phyloP scores from a whole-genome alignment of 2,888 invertebrate species.

The Acrocyrtus sp. region DNA sequence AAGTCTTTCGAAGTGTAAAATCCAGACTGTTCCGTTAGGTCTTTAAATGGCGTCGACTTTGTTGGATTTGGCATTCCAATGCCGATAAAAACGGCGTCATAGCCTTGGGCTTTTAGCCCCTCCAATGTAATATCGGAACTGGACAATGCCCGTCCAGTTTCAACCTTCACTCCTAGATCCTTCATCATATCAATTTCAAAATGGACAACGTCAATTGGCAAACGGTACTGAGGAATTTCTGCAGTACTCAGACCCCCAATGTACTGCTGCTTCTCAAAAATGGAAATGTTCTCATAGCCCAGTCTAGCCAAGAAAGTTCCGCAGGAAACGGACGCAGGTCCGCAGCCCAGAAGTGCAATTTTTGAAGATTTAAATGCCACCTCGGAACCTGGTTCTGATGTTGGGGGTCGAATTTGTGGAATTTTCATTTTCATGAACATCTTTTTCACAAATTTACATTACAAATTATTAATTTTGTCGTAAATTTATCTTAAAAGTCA shows the following conservation, averaged over 20 bases:
- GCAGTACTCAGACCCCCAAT: conserved; percentile 93
- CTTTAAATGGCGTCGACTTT: conserved; percentile 78
- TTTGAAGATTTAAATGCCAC: conserved; percentile 68
- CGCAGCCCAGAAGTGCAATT: conserved; percentile 92
- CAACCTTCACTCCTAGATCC: conserved; percentile 92
- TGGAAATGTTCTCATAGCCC: conserved; percentile 90
- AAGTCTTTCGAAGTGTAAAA: conserved; percentile 97
- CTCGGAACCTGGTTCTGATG: conserved; percentile 66
- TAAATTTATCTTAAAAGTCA: neutral
- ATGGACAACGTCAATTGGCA: conserved; percentile 91
- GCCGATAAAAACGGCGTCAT: conserved; percentile 84
- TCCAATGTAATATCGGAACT: conserved; percentile 78
- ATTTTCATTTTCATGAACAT: conserved; percentile 94
- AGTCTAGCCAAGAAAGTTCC: conserved; percentile 94
- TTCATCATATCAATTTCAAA: conserved; percentile 92
- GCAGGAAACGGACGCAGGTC: conserved; percentile 96
- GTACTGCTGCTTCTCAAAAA: conserved; percentile 89
- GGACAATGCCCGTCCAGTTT: conserved; percentile 78
- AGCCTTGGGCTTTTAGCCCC: conserved; percentile 75
- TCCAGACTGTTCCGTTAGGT: conserved; percentile 80
- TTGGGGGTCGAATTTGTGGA: conserved; percentile 84
- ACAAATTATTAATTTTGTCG: neutral
- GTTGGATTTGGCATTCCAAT: conserved; percentile 94
- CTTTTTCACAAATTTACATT: conserved; percentile 67
- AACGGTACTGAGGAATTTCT: conserved; percentile 97